A percentile compares a stretch with the other conserved stretches of the same genome.
Evolutionary conservation across 2,113 vertebrate genomes (phyloP).

Genomic region (Sylvilagus bachmani): DNA sequence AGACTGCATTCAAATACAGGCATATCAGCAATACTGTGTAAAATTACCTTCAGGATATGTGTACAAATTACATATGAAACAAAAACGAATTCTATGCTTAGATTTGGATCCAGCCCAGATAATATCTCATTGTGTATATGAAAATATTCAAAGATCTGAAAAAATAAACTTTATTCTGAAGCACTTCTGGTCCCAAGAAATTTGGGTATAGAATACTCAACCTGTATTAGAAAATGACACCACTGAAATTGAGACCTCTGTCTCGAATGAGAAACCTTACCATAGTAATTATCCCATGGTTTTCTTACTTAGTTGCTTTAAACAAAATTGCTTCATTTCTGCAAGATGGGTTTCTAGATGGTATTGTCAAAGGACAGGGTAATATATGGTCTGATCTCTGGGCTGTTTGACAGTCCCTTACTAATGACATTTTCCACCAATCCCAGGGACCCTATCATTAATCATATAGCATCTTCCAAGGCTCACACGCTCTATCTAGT

Average conservation of each 20-base stretch:
- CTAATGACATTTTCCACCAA: not conserved
- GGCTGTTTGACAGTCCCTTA: not conserved
- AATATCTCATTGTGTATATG: no score
- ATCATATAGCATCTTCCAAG: slow-evolving; percentile 53
- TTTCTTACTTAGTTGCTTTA: not conserved
- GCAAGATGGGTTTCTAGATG: not conserved
- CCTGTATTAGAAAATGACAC: not conserved
- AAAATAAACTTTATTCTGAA: no score
- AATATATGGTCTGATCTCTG: not conserved
- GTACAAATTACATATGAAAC: no score
- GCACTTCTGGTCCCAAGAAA: no score
- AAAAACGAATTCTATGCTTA: no score
- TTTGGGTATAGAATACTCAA: no score
- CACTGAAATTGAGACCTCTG: not conserved
- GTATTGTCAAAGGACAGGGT: not conserved
- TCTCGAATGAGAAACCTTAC: not conserved
- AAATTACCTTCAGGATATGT: no score
- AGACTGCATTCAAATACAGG: no score
- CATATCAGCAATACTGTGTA: no score
- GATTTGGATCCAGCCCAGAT: no score
- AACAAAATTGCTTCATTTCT: slow-evolving; percentile 13
- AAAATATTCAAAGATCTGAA: no score
- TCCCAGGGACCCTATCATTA: slow-evolving; percentile 44
- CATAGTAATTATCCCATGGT: not conserved
- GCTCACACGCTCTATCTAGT: slow-evolving; percentile 45